These are phyloP conservation scores for Piprites chloris DNA, from an alignment of 2,113 vertebrate species.

Conservation along the genomic window DNA sequence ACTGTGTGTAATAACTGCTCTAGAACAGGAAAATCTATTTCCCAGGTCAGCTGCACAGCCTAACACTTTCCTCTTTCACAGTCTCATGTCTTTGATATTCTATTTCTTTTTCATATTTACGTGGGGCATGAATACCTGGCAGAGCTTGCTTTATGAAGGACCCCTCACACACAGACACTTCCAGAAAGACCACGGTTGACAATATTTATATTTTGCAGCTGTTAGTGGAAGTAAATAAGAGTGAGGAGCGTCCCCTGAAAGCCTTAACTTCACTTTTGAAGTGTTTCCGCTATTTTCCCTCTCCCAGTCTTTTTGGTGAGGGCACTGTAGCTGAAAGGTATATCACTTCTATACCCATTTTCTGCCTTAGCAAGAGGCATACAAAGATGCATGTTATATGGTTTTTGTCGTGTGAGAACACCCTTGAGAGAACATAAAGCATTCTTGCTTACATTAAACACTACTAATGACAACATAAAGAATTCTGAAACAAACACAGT, in stretches of 20 bases:
- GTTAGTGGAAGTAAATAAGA: background rate
- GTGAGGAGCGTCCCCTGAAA: background rate
- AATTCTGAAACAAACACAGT: background rate
- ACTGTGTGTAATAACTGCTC: background rate
- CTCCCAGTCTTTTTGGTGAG: background rate
- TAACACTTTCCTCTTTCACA: background rate
- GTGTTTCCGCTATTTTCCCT: background rate
- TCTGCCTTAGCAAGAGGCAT: background rate
- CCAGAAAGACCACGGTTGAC: background rate
- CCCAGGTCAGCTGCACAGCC: background rate
- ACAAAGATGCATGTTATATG: background rate
- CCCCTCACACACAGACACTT: background rate
- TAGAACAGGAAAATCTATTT: conserved; percentile 36
- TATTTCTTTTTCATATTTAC: background rate
- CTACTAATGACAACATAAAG: background rate
- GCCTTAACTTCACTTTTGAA: background rate
- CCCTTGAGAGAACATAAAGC: background rate
- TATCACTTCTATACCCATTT: background rate
- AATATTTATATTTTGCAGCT: background rate
- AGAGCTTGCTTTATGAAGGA: background rate
- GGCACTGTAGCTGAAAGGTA: background rate
- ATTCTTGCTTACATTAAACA: background rate
- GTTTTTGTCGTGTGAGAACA: background rate
- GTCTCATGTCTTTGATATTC: background rate
- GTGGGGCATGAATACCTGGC: background rate